A percentile compares a stretch with the other conserved stretches of the same genome.
Evolutionary conservation across 2,888 invertebrate species (phyloP).

Genomic region (Eugnorisma glareosa): DNA sequence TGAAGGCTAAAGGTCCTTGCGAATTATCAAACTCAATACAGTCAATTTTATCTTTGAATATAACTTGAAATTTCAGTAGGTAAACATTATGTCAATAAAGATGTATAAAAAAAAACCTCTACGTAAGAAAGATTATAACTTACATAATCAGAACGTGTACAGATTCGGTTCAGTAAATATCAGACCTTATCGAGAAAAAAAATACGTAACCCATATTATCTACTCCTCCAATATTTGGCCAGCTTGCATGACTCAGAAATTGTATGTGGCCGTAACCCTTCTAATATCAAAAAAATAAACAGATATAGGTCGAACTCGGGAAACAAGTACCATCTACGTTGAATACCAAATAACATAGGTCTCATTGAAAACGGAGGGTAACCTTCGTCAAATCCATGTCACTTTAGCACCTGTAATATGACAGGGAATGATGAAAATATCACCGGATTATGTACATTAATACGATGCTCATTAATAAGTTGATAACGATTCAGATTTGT

Average conservation of each 20-base stretch:
- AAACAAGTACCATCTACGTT: slow-evolving; percentile 38
- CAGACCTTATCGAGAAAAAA: slow-evolving; percentile 2
- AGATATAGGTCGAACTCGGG: slow-evolving; percentile 10
- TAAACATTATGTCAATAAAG: background rate
- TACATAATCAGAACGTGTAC: slow-evolving; percentile 9
- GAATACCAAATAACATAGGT: slow-evolving; percentile 55
- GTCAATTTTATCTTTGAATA: slow-evolving; percentile 1
- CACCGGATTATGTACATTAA: slow-evolving; percentile 53
- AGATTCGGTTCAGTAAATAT: slow-evolving; percentile 24
- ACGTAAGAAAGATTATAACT: slow-evolving; percentile 6
- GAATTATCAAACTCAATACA: slow-evolving; percentile 12
- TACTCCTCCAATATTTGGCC: slow-evolving; percentile 19
- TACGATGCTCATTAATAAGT: slow-evolving; percentile 47
- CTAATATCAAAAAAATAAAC: background rate
- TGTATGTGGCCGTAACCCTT: background rate
- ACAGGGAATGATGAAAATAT: slow-evolving; percentile 57
- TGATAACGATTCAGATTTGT: slow-evolving; percentile 13
- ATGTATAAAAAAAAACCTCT: background rate
- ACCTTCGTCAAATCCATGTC: slow-evolving; percentile 74
- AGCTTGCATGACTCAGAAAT: slow-evolving; percentile 17
- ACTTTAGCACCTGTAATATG: slow-evolving; percentile 49
- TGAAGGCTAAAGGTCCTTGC: background rate
- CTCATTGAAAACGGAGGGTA: slow-evolving; percentile 54
- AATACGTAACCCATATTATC: background rate
- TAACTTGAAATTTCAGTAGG: background rate